phyloP scores from a whole-genome alignment of 2,888 invertebrate species.

The Melangyna quadrimaculata region DNA sequence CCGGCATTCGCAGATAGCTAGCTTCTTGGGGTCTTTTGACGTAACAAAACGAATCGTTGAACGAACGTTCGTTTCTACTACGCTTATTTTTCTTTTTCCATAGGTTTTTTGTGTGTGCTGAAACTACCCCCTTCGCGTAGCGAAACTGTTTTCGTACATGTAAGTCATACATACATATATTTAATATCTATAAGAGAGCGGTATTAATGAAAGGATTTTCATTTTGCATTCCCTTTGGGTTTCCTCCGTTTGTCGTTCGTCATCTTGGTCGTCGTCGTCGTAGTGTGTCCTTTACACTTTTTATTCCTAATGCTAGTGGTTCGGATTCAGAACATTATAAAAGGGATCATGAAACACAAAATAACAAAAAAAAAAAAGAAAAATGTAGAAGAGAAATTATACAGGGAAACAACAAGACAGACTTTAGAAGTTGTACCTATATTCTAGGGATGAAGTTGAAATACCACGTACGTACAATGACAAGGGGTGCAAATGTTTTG shows the following conservation, averaged over 20 bases:
- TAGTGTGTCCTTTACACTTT: conserved; percentile 7
- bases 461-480: conserved; percentile 54
- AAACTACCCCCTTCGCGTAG: conserved; percentile 54
- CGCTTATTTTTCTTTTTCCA: conserved; percentile 20
- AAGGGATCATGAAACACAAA: conserved; percentile 54
- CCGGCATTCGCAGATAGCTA: conserved; percentile 27
- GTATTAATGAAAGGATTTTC: conserved; percentile 78
- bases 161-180: conserved; percentile 24
- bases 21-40: conserved; percentile 52
- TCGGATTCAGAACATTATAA: conserved; percentile 64
- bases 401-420: conserved; percentile 50
- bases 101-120: conserved; percentile 6
- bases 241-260: not conserved
- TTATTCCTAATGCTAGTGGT: conserved; percentile 59
- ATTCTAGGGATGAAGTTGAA: conserved; percentile 61
- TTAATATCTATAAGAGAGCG: conserved; percentile 58
- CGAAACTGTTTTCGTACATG: conserved; percentile 18
- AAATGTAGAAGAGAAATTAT: conserved; percentile 24
- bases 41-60: conserved; percentile 30
- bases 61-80: conserved; percentile 25
- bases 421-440: conserved; percentile 46
- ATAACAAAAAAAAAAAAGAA: conserved; percentile 14
- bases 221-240: conserved; percentile 69
- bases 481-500: conserved; percentile 67
- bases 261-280: not conserved